These are phyloP conservation scores for Aporrectodea caliginosa DNA, from an alignment of 1,140 invertebrate genomes.

Conservation along the genomic window DNA sequence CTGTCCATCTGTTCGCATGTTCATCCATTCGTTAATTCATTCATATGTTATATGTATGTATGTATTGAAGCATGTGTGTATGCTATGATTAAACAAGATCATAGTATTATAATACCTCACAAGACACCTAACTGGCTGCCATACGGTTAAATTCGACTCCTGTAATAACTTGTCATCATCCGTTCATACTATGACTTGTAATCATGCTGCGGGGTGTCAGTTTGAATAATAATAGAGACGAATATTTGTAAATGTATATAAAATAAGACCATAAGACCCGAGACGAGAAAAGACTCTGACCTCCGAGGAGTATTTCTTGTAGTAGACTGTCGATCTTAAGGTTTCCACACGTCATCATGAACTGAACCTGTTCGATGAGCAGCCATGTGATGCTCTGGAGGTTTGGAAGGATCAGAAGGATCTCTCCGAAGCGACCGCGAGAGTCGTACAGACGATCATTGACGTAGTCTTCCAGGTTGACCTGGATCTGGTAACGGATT, in stretches of 20 bases:
- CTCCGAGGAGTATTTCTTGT: conserved; percentile 89
- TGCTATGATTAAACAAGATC: no score
- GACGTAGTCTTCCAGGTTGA: conserved; percentile 96
- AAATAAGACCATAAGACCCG: neutral
- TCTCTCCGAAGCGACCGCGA: conserved; percentile 90
- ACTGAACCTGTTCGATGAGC: conserved; percentile 98
- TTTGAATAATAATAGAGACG: neutral
- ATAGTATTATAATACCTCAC: neutral
- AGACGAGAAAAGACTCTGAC: neutral
- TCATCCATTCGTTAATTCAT: no score
- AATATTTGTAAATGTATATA: neutral
- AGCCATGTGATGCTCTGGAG: conserved; percentile 96
- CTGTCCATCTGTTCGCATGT: no score
- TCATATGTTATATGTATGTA: no score
- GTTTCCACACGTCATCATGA: conserved; percentile 85
- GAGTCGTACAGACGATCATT: conserved; percentile 93
- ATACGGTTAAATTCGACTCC: no score
- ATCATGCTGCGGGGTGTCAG: neutral
- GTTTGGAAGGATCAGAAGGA: conserved; percentile 85
- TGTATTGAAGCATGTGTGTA: no score
- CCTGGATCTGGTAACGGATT: conserved; percentile 90
- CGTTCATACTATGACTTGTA: no score
- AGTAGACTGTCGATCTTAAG: conserved; percentile 91
- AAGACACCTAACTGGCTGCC: neutral
- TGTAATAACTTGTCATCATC: no score